Conservation (phyloP, 2,888 invertebrate species). For the Tromatobia lineatoria region DNA sequence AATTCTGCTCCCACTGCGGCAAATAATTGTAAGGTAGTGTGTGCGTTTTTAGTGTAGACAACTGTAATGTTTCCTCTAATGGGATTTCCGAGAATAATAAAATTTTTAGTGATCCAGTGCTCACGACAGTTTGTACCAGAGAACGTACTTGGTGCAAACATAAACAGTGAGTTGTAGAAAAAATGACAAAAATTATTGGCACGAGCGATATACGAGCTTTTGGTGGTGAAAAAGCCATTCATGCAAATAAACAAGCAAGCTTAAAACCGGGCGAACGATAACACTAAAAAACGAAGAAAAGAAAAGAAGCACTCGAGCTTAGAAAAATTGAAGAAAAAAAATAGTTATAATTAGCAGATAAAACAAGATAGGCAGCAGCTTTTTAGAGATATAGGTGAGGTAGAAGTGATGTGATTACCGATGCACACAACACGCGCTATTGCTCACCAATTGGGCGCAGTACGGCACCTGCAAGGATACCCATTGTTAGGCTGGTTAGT, state of each 20-base stretch:
- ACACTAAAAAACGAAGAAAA: conserved; percentile 25
- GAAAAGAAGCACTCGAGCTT: conserved; percentile 30
- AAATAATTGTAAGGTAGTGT: neutral
- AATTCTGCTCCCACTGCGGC: conserved; percentile 6
- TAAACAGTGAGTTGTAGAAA: neutral
- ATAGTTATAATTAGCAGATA: conserved; percentile 44
- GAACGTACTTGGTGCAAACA: conserved; percentile 60
- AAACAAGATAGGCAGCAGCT: conserved; percentile 69
- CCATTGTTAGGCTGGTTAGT: conserved; percentile 84
- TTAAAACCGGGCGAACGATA: conserved; percentile 13
- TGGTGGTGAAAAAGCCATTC: conserved; percentile 1
- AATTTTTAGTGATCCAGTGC: conserved; percentile 60
- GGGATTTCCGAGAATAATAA: conserved; percentile 16
- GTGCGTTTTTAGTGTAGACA: conserved; percentile 23
- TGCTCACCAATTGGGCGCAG: conserved; percentile 98
- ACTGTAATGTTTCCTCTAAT: conserved; percentile 11
- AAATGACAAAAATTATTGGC: neutral
- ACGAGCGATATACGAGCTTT: neutral
- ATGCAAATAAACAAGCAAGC: conserved; percentile 39
- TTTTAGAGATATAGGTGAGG: conserved; percentile 85
- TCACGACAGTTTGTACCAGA: conserved; percentile 57
- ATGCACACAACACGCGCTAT: conserved; percentile 98
- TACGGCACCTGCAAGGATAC: conserved; percentile 92
- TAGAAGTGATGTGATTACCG: conserved; percentile 95
- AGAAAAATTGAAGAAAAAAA: conserved; percentile 25